phyloP scores from a whole-genome alignment of 1,140 invertebrate genomes.

The Drosophila yakuba region DNA sequence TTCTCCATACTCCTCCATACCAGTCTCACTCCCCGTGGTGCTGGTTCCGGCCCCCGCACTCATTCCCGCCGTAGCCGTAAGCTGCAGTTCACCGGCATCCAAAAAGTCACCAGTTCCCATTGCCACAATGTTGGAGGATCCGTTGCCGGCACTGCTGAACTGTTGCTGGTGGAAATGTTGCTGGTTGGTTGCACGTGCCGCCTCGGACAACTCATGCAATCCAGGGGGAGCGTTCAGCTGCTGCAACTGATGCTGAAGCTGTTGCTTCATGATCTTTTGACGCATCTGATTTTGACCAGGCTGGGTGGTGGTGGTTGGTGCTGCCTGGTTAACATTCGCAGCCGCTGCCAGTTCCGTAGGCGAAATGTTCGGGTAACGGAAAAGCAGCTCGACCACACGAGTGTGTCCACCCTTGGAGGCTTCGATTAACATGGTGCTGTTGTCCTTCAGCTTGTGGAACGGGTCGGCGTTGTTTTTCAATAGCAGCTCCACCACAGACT shows the following conservation, averaged over 20 bases:
- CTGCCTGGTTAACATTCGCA: slow-evolving; percentile 48
- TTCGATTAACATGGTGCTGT: slow-evolving; percentile 99
- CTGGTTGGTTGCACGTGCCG: slow-evolving; percentile 85
- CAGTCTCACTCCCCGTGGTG: slow-evolving; percentile 52
- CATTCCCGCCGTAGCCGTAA: slow-evolving; percentile 40
- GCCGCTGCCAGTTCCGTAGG: slow-evolving; percentile 76
- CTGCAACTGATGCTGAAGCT: slow-evolving; percentile 84
- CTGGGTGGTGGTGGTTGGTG: slow-evolving; percentile 29
- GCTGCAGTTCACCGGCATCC: slow-evolving; percentile 63
- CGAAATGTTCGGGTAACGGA: slow-evolving; percentile 94
- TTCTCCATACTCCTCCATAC: slow-evolving; percentile 65
- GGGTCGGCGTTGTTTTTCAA: slow-evolving; percentile 96
- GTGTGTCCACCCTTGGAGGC: slow-evolving; percentile 99
- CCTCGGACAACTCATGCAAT: slow-evolving; percentile 86
- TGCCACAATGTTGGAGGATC: slow-evolving; percentile 61
- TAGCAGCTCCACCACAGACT: slow-evolving; percentile 95
- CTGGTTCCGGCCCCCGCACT: slow-evolving; percentile 40
- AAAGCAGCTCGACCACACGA: slow-evolving; percentile 95
- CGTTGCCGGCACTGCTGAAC: slow-evolving; percentile 52
- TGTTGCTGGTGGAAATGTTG: slow-evolving; percentile 81
- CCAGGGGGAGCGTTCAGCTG: slow-evolving; percentile 85
- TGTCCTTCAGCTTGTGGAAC: slow-evolving; percentile 98
- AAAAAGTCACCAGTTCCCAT: slow-evolving; percentile 67
- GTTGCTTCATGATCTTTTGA: slow-evolving; percentile 84
- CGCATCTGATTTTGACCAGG: slow-evolving; percentile 65